Base-by-base conservation (phyloP, 2,888 invertebrate species). In the Brachypterus glaber region DNA sequence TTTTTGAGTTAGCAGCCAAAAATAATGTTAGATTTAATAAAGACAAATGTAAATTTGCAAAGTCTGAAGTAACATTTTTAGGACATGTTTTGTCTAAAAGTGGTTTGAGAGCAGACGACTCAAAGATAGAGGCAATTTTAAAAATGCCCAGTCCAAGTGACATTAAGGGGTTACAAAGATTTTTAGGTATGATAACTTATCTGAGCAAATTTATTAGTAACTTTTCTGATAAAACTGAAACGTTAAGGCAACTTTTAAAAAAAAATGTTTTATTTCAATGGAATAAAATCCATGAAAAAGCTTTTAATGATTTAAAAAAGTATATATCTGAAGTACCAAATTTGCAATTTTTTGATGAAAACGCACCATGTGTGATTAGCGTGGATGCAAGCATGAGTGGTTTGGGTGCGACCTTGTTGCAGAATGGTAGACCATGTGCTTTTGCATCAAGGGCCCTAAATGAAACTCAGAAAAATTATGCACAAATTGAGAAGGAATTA, bases 181-280 rank as follows among this genome's bases (percentile, higher is more conserved):
- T 58, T 11, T 35, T 54, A 15, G 55, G 56, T 7, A 41, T 57
- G 34, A 40, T 50, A 5, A 53, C 48, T n/a, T 55, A 54, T 41
- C 30, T 53, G 3, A 31, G 44, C 17, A 49, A 49, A 45, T 57
- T 50, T 41, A 46, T 57, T 16, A 45, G 44, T 26, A 51, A 52
- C 35, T 40, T 51, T n/a, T 47, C 54, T 12, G 37, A 46, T 3
- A 25, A 42, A 27, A 52, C 48, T 29, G 33, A 40, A 29, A 41
- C 47, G 2, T 35, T 54, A 12, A 44, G 47, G 38, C 30, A 43
- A 16, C 35, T 55, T 27, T 21, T 50, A 9, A 45, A 44, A 37
- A 54, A 53, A 25, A 4, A 24, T 17, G 24, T 11, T 15, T 7
- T 18, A 24, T 41, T 18, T 5, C 9, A 17, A 4, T 39, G 42